Evolutionary conservation across 2,888 invertebrate genomes (phyloP).

Genomic region (Andricus curvator): DNA sequence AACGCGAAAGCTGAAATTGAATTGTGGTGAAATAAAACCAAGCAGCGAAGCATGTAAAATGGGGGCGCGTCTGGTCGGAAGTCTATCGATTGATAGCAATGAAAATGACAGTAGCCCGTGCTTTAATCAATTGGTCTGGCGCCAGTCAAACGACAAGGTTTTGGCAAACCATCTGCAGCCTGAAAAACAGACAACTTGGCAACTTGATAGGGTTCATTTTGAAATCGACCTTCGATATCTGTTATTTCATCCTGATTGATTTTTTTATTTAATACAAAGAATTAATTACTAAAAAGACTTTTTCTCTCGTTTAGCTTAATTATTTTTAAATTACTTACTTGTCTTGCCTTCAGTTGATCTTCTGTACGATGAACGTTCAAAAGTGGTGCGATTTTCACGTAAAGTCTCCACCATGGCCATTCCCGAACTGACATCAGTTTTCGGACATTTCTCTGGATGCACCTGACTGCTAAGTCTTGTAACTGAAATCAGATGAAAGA

Average conservation of each 20-base stretch:
- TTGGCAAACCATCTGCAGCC: conserved; percentile 25
- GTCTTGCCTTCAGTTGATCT: conserved; percentile 92
- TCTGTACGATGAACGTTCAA: conserved; percentile 96
- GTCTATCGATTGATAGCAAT: conserved; percentile 37
- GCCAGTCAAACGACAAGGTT: conserved; percentile 35
- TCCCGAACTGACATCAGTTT: conserved; percentile 94
- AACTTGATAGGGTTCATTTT: conserved; percentile 21
- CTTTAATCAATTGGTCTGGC: conserved; percentile 34
- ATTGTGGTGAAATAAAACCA: conserved; percentile 20
- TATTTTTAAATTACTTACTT: conserved; percentile 81
- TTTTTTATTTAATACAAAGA: background rate
- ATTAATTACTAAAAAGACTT: background rate
- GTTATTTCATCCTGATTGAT: background rate
- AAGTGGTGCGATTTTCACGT: conserved; percentile 94
- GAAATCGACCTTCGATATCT: conserved; percentile 9
- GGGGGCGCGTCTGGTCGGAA: conserved; percentile 39
- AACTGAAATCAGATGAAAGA: conserved; percentile 75
- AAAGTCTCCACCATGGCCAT: conserved; percentile 98
- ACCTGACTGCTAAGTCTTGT: conserved; percentile 92
- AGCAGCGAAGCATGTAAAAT: conserved; percentile 18
- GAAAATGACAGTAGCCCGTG: conserved; percentile 23
- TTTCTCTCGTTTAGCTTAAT: background rate
- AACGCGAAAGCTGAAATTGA: conserved; percentile 37
- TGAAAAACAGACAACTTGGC: conserved; percentile 12
- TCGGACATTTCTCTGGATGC: conserved; percentile 96